A percentile compares a stretch with the other conserved stretches of the same genome.
These are phyloP conservation scores for Atrichornis clamosus DNA, from an alignment of 2,113 vertebrate genomes.

Conservation along the genomic window DNA sequence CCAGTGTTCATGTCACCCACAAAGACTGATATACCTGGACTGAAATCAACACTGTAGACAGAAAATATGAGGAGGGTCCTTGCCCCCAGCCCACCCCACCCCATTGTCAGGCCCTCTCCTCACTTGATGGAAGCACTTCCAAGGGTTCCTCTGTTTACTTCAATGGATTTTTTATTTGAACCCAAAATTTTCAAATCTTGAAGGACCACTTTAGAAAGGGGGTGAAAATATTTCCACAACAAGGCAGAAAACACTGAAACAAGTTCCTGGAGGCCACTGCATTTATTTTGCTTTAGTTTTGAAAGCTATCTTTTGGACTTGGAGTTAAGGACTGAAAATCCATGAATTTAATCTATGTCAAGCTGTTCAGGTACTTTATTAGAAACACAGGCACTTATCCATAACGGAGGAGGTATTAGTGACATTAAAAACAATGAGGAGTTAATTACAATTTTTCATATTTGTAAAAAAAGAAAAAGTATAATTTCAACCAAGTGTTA, in stretches of 20 bases:
- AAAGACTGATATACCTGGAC: background rate
- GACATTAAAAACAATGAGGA: background rate
- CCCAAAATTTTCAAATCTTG: background rate
- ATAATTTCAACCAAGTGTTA: background rate
- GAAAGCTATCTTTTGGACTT: background rate
- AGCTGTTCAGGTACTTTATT: background rate
- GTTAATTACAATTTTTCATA: background rate
- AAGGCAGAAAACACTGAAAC: background rate
- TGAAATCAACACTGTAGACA: background rate
- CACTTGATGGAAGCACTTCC: background rate
- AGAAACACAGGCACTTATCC: background rate
- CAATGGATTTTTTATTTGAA: background rate
- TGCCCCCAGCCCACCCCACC: background rate
- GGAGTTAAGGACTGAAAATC: background rate
- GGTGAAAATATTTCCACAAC: background rate
- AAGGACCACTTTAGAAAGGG: rapidly evolving
- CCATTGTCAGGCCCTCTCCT: background rate
- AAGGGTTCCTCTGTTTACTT: background rate
- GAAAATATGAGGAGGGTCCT: background rate
- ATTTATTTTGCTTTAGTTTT: background rate
- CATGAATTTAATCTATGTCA: background rate
- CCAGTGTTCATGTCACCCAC: background rate
- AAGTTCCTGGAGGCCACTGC: background rate
- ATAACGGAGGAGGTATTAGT: background rate
- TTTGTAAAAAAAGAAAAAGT: background rate